phyloP scores from a whole-genome alignment of 2,113 vertebrate species.

The Atractosteus spatula region DNA sequence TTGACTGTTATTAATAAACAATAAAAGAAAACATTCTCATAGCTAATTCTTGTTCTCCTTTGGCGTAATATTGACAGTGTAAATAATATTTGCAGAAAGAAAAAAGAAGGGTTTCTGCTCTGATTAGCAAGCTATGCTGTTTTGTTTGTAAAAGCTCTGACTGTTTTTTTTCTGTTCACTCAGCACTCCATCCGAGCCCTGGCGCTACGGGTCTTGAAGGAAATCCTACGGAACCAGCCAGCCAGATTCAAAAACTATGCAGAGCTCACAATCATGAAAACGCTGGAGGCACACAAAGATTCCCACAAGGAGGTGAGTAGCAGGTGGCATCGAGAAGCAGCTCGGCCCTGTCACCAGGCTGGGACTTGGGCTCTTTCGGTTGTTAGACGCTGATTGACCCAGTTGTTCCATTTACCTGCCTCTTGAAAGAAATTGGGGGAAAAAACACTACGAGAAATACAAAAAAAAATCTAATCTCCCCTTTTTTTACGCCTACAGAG shows the following conservation, averaged over 20 bases:
- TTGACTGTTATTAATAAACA: not conserved
- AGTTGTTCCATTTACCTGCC: too few species aligned
- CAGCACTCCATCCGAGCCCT: conserved; percentile 93
- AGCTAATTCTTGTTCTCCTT: not conserved
- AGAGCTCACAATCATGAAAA: conserved; percentile 98
- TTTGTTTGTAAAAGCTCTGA: not conserved
- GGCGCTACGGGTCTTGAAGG: conserved; percentile 87
- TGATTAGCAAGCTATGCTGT: not conserved
- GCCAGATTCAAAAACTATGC: conserved; percentile 97
- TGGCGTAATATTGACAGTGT: not conserved
- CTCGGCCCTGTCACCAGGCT: too few species aligned
- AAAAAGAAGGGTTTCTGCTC: not conserved
- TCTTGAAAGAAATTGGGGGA: too few species aligned
- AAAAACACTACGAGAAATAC: too few species aligned
- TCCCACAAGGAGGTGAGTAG: conserved; percentile 91
- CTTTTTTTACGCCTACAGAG: too few species aligned
- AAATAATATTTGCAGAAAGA: too few species aligned
- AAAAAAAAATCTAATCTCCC: too few species aligned
- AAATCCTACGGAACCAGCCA: conserved; percentile 94
- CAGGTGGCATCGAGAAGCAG: too few species aligned
- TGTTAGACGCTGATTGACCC: too few species aligned
- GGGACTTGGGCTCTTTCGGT: too few species aligned
- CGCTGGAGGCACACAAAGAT: conserved; percentile 96
- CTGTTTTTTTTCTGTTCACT: conserved; percentile 20
- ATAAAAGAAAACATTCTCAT: not conserved